phyloP scores from a whole-genome alignment of 1,140 invertebrate genomes.

The Lepeophtheirus salmonis region DNA sequence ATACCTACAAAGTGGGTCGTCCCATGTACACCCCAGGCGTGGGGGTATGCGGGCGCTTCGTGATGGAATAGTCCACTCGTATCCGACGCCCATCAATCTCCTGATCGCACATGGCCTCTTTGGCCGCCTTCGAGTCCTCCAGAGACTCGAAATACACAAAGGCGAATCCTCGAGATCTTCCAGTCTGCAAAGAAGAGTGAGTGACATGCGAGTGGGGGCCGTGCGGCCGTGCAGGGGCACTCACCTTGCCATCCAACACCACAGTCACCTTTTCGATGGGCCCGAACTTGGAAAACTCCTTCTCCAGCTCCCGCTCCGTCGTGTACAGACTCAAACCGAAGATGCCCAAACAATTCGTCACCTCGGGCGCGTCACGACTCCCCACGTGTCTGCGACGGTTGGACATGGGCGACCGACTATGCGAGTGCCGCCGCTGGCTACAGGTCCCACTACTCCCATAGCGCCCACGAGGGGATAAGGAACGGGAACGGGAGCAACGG shows the following conservation, averaged over 20 bases:
- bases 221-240: conserved; percentile 15
- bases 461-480: background rate
- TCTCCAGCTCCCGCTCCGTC: conserved; percentile 73
- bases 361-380: conserved; percentile 55
- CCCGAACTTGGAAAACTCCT: conserved; percentile 81
- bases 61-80: conserved; percentile 89
- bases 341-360: conserved; percentile 73
- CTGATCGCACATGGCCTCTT: conserved; percentile 77
- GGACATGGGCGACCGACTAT: conserved; percentile 33
- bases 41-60: conserved; percentile 86
- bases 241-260: conserved; percentile 84
- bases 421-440: background rate
- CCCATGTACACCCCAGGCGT: conserved; percentile 97
- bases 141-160: conserved; percentile 84
- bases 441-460: background rate
- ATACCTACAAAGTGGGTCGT: conserved; percentile 52
- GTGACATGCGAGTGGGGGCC: background rate
- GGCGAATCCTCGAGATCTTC: conserved; percentile 79
- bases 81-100: conserved; percentile 77
- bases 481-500: background rate
- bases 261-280: conserved; percentile 80
- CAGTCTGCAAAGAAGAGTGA: conserved; percentile 40
- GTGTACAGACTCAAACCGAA: conserved; percentile 85
- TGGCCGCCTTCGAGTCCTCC: conserved; percentile 78
- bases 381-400: conserved; percentile 32